phyloP scores from a whole-genome alignment of 2,888 invertebrate species.

The Drosophila bunnanda region DNA sequence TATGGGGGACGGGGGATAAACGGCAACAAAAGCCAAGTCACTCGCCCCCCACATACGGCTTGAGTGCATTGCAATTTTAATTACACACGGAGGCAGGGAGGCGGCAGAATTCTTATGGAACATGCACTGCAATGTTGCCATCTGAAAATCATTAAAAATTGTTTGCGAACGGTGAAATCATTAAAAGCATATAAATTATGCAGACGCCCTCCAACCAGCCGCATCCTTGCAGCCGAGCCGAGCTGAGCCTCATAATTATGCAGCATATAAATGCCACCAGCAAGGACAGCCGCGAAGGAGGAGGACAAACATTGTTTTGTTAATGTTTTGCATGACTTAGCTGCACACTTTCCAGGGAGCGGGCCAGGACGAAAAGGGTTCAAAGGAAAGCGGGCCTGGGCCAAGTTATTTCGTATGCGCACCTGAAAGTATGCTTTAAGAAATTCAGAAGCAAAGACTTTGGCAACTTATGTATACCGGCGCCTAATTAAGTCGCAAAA shows the following conservation, averaged over 20 bases:
- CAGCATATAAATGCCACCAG: conserved; percentile 54
- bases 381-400: conserved; percentile 24
- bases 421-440: conserved; percentile 74
- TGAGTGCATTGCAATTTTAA: conserved; percentile 73
- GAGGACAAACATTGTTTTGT: conserved; percentile 61
- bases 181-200: conserved; percentile 79
- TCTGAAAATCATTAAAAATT: conserved; percentile 74
- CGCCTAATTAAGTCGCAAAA: conserved; percentile 63
- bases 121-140: conserved; percentile 60
- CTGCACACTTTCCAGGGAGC: conserved; percentile 23
- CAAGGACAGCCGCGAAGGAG: conserved; percentile 38
- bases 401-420: conserved; percentile 63
- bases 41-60: conserved; percentile 30
- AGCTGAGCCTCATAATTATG: conserved; percentile 59
- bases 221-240: conserved; percentile 35
- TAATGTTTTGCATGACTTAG: conserved; percentile 61
- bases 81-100: conserved; percentile 57
- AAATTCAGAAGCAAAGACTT: conserved; percentile 44
- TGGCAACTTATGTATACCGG: conserved; percentile 29
- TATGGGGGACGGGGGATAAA: conserved; percentile 56
- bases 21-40: conserved; percentile 58
- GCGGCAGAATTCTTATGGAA: conserved; percentile 32
- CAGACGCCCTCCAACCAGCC: conserved; percentile 34
- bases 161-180: conserved; percentile 69
- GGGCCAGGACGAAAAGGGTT: conserved; percentile 20